phyloP scores from a whole-genome alignment of 2,113 vertebrate species.

The Cynoglossus semilaevis region DNA sequence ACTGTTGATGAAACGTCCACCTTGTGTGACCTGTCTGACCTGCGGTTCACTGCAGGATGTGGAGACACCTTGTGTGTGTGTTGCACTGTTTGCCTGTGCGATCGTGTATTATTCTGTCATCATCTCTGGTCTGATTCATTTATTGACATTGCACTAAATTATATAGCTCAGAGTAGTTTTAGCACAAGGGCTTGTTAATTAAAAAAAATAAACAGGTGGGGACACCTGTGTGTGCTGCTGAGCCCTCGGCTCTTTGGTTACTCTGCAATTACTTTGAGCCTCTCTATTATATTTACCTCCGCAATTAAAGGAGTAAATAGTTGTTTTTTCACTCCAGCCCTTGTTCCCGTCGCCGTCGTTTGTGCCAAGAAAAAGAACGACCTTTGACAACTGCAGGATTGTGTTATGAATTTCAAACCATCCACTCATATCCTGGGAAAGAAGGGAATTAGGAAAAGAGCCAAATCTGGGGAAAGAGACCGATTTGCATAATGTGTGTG shows the following conservation, averaged over 20 bases:
- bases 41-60: slow-evolving; percentile 30
- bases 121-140: slow-evolving; percentile 10
- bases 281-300: slow-evolving; percentile 50
- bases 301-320: slow-evolving; percentile 66
- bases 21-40: slow-evolving; percentile 9
- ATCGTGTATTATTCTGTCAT: neutral
- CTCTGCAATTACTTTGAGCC: slow-evolving; percentile 61
- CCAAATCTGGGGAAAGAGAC: slow-evolving; percentile 63
- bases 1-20: slow-evolving; percentile 16
- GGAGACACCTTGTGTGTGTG: slow-evolving; percentile 11
- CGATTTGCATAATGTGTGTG: slow-evolving; percentile 21
- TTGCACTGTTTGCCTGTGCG: slow-evolving; percentile 5
- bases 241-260: slow-evolving; percentile 25
- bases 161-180: slow-evolving; percentile 16
- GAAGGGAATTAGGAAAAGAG: slow-evolving; percentile 51
- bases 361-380: slow-evolving; percentile 61
- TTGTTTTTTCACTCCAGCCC: slow-evolving; percentile 56
- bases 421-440: slow-evolving; percentile 82
- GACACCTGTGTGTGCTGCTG: slow-evolving; percentile 36
- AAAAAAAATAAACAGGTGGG: slow-evolving; percentile 27
- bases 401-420: slow-evolving; percentile 77
- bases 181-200: slow-evolving; percentile 29
- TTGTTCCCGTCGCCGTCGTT: slow-evolving; percentile 9
- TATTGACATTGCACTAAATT: slow-evolving; percentile 4
- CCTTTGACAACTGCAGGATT: slow-evolving; percentile 79